Evolutionary conservation across 2,113 vertebrate species (phyloP).

Genomic region (Megaptera novaeangliae): DNA sequence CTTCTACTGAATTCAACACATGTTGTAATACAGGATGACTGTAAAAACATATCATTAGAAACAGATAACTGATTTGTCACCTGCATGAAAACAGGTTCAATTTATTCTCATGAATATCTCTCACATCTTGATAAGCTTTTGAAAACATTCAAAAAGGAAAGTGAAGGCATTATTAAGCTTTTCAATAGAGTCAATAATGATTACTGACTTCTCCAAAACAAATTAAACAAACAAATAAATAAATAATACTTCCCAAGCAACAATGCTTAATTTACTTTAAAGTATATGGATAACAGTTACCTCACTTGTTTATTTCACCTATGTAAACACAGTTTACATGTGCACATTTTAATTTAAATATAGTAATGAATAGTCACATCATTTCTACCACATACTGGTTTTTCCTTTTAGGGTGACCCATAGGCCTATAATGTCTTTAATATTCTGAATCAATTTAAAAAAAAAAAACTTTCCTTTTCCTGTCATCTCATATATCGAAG

Average conservation of each 20-base stretch:
- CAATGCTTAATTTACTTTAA: background rate
- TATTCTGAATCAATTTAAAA: background rate
- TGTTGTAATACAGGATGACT: background rate
- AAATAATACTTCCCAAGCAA: background rate
- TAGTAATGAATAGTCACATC: background rate
- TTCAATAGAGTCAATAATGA: background rate
- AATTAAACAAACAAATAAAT: background rate
- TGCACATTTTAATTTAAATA: background rate
- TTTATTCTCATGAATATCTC: background rate
- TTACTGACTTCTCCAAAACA: background rate
- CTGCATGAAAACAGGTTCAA: background rate
- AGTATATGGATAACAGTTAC: background rate
- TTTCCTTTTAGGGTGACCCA: background rate
- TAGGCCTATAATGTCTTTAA: background rate
- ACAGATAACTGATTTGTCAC: background rate
- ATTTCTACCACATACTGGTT: background rate
- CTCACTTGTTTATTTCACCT: background rate
- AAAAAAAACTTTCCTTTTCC: background rate
- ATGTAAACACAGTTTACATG: background rate
- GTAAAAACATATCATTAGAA: constrained; percentile 3
- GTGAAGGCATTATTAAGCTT: background rate
- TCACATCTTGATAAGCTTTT: background rate
- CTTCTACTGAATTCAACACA: background rate
- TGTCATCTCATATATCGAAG: background rate
- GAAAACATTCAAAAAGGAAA: background rate